Base-by-base conservation (phyloP, 23 tunicate species). In the Diplosoma virens region DNA sequence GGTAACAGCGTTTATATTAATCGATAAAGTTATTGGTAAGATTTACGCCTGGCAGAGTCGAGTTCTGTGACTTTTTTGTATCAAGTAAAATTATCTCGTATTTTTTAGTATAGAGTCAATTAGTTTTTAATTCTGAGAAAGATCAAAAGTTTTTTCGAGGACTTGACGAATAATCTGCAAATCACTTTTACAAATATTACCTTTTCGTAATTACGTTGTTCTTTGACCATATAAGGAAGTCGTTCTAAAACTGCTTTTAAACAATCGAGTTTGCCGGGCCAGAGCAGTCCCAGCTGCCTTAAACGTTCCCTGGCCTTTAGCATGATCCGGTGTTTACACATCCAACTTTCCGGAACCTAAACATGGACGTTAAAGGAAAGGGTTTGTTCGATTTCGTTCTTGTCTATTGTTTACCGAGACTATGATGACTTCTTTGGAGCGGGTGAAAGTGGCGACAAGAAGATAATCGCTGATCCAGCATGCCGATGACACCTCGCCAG, bases 151-250 rank as follows among this genome's bases (percentile, higher is more conserved):
- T n/a, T n/a, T n/a, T n/a, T n/a, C n/a, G n/a, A n/a, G n/a, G n/a
- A n/a, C n/a, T n/a, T n/a, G n/a, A n/a, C n/a, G n/a, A n/a, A n/a
- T n/a, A n/a, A n/a, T n/a, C n/a, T n/a, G n/a, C n/a, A n/a, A n/a
- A n/a, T n/a, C n/a, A n/a, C n/a, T n/a, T n/a, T n/a, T n/a, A n/a
- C n/a, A n/a, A n/a, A n/a, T 5, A 79, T 54, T 20, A 89, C 96
- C 78, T 82, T 82, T 59, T 89, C 96, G 29, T 70, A 82, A 3
- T 46, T 36, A 20, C 79, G 47, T 45, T 89, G 96, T 11, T 73
- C 80, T 31, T 47, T 58, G 21, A 89, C 32, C 60, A 82, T 82
- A 7, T 34, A 48, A 0, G 85, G 96, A 25, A 89, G 30, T 2
- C 71, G 52, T 2, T 71, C 68, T 67, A 89, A 20, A n/a, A 82